These are phyloP conservation scores for Craniophora ligustri DNA, from an alignment of 2,888 invertebrate genomes.

Conservation along the genomic window DNA sequence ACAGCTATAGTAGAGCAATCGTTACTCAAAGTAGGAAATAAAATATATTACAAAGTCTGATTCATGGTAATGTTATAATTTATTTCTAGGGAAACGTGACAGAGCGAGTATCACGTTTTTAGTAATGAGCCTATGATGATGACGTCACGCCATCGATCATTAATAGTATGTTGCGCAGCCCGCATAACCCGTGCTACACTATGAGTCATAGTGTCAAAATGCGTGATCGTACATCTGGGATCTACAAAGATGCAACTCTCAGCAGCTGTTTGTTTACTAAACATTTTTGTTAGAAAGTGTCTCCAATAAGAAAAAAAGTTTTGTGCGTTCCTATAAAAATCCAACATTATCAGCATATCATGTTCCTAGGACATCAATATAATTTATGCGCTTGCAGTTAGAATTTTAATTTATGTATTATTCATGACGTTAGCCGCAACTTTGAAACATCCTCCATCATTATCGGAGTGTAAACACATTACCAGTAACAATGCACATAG, in stretches of 20 bases:
- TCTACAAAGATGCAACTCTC: constrained; percentile 39
- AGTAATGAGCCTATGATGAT: constrained; percentile 47
- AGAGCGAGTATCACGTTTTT: constrained; percentile 46
- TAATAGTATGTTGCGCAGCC: constrained; percentile 42
- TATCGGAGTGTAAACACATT: constrained; percentile 45
- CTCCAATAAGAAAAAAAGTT: constrained; percentile 4
- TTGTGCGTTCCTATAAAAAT: constrained; percentile 19
- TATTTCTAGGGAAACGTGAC: constrained; percentile 54
- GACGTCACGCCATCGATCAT: constrained; percentile 61
- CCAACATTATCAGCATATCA: constrained; percentile 28
- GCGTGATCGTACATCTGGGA: constrained; percentile 49
- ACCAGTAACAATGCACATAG: constrained; percentile 53
- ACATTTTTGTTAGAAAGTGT: constrained; percentile 5
- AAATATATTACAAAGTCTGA: constrained; percentile 32
- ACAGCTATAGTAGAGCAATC: constrained; percentile 10
- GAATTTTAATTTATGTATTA: constrained; percentile 44
- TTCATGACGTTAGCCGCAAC: constrained; percentile 34
- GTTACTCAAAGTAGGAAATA: not conserved
- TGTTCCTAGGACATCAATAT: constrained; percentile 24
- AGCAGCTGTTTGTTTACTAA: constrained; percentile 31
- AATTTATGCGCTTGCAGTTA: constrained; percentile 28
- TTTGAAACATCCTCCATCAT: constrained; percentile 43
- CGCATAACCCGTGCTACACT: constrained; percentile 47
- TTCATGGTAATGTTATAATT: constrained; percentile 40
- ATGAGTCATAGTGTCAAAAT: constrained; percentile 52